Conservation (phyloP, 2,797 vertebrate species). For the Smutsia gigantea region DNA sequence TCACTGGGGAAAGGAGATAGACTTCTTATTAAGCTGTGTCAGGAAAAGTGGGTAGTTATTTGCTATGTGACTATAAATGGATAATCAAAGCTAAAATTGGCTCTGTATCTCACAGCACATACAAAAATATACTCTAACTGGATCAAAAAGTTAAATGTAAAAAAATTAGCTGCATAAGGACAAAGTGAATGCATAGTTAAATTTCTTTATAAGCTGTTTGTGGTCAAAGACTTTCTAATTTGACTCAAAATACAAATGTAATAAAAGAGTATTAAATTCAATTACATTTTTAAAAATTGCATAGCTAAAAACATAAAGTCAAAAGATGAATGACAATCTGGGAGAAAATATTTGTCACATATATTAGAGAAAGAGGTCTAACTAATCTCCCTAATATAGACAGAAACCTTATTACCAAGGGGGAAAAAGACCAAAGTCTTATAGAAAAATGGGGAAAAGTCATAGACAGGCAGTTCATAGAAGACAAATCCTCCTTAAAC, state of each 20-base stretch:
- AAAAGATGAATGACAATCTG: not conserved
- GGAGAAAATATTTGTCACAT: not conserved
- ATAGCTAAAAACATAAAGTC: not conserved
- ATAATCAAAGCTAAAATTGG: not conserved
- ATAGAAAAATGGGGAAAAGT: not conserved
- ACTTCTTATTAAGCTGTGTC: not conserved
- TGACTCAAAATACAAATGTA: slow-evolving; percentile 1
- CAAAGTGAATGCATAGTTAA: not conserved
- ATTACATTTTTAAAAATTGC: not conserved
- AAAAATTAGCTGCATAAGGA: not conserved
- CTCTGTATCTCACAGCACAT: not conserved
- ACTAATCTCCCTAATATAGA: not conserved
- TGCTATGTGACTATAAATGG: not conserved
- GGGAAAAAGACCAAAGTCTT: not conserved
- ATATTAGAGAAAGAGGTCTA: not conserved
- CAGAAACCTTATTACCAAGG: not conserved
- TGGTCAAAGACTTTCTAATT: not conserved
- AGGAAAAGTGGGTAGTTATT: not conserved
- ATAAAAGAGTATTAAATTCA: not conserved
- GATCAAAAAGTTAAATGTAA: not conserved
- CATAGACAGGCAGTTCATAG: not conserved
- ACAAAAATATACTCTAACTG: not conserved
- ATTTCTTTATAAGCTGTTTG: not conserved
- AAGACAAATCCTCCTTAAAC: not conserved
- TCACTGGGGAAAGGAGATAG: not conserved